Conservation (phyloP, 2,113 vertebrate species). For the Sakesphorus luctuosus region DNA sequence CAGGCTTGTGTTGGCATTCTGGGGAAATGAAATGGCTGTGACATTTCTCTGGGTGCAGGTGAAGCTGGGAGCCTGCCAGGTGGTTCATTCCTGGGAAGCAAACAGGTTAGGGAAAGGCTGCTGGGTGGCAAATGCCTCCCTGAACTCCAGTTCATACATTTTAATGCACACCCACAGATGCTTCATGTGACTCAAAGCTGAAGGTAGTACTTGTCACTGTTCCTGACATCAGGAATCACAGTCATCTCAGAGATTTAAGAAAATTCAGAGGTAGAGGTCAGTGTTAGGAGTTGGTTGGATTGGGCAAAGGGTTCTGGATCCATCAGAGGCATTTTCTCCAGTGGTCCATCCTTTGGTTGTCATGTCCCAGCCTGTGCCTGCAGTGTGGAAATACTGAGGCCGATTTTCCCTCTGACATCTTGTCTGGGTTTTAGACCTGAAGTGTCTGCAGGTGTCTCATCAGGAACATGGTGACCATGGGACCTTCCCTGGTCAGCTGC, state of each 20-base stretch:
- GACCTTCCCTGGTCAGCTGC: background rate
- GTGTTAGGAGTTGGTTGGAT: background rate
- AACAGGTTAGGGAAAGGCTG: background rate
- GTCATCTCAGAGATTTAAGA: background rate
- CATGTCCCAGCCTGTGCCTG: background rate
- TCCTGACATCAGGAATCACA: background rate
- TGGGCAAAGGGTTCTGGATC: background rate
- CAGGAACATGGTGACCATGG: background rate
- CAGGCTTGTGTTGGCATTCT: background rate
- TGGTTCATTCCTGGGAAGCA: background rate
- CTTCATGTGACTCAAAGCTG: constrained; percentile 19
- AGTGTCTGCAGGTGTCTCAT: background rate
- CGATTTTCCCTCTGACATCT: background rate
- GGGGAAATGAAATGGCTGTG: background rate
- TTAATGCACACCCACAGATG: constrained; percentile 48
- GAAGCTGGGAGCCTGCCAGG: background rate
- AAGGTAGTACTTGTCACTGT: background rate
- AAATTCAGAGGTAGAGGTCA: background rate
- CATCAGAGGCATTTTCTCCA: background rate
- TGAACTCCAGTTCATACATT: constrained; percentile 21
- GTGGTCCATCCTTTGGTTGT: background rate
- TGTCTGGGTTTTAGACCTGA: background rate
- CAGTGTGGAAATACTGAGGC: background rate
- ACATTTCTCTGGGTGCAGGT: accelerated
- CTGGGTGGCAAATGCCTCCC: background rate